Evolutionary conservation across 1,140 invertebrate genomes (phyloP).

Genomic region (Drosophila mojavensis): DNA sequence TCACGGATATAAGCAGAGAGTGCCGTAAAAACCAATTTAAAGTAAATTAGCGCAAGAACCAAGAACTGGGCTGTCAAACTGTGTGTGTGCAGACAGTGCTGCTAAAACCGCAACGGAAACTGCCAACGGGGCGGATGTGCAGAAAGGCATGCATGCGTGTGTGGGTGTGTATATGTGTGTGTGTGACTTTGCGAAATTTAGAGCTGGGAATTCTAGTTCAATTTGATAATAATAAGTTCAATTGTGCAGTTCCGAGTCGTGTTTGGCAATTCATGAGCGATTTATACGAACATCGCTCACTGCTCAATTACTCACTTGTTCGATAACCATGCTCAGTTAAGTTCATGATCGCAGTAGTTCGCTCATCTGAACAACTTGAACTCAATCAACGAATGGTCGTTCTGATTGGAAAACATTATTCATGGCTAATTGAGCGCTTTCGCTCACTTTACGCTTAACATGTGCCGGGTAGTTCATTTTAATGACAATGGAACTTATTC

Average conservation of each 20-base stretch:
- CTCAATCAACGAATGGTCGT: no score
- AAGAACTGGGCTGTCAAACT: conserved; percentile 46
- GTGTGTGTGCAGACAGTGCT: conserved; percentile 36
- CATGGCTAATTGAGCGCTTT: no score
- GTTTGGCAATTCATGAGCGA: no score
- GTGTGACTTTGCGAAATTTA: conserved; percentile 29
- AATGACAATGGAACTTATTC: not conserved
- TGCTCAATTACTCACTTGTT: no score
- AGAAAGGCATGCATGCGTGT: conserved; percentile 26
- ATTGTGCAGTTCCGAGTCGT: no score
- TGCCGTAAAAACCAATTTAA: conserved; percentile 75
- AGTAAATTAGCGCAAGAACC: conserved; percentile 69
- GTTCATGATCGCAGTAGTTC: no score
- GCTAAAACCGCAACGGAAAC: conserved; percentile 31
- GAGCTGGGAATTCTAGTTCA: conserved; percentile 1
- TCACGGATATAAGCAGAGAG: conserved; percentile 58
- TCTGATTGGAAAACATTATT: no score
- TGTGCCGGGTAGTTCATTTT: not conserved
- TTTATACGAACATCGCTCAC: no score
- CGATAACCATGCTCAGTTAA: no score
- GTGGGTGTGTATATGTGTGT: conserved; percentile 39
- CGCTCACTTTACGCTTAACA: not conserved
- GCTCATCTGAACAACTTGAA: no score
- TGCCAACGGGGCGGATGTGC: not conserved
- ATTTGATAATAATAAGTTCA: no score